phyloP scores from a whole-genome alignment of 2,797 vertebrate species.

The Staurois parvus region DNA sequence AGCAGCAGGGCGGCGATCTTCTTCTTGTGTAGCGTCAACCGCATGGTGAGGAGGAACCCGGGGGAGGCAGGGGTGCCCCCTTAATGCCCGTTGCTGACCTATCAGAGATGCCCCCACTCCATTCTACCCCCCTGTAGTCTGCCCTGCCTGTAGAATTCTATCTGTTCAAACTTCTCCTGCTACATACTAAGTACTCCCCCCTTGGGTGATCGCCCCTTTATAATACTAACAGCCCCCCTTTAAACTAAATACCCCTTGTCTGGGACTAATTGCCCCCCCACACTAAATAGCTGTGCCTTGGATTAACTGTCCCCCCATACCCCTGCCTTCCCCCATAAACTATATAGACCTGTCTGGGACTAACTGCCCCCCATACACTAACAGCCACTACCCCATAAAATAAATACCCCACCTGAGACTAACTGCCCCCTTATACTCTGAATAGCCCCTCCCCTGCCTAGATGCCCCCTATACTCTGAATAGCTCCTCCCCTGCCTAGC shows the following conservation, averaged over 20 bases:
- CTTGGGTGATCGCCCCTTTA: background rate
- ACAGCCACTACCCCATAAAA: too few relatives aligned
- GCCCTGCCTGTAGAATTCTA: background rate
- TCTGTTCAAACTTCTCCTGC: background rate
- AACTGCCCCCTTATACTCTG: too few relatives aligned
- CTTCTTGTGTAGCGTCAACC: slow-evolving; percentile 52
- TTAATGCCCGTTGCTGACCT: background rate
- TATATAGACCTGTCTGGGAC: background rate
- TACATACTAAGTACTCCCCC: background rate
- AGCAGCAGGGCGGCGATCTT: slow-evolving; percentile 51
- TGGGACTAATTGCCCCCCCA: background rate
- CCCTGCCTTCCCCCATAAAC: too few relatives aligned
- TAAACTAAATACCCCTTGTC: background rate
- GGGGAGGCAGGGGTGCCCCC: background rate
- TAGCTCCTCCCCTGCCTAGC: background rate
- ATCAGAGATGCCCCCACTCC: background rate
- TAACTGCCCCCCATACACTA: background rate
- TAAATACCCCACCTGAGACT: too few relatives aligned
- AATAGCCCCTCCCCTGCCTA: too few relatives aligned
- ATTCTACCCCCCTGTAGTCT: background rate
- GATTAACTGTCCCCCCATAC: background rate
- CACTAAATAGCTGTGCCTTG: background rate
- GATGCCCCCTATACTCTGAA: too few relatives aligned
- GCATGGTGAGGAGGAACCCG: slow-evolving; percentile 17
- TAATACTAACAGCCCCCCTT: background rate